These are phyloP conservation scores for Hemicordylus capensis DNA, from an alignment of 2,113 vertebrate genomes.

Conservation along the genomic window DNA sequence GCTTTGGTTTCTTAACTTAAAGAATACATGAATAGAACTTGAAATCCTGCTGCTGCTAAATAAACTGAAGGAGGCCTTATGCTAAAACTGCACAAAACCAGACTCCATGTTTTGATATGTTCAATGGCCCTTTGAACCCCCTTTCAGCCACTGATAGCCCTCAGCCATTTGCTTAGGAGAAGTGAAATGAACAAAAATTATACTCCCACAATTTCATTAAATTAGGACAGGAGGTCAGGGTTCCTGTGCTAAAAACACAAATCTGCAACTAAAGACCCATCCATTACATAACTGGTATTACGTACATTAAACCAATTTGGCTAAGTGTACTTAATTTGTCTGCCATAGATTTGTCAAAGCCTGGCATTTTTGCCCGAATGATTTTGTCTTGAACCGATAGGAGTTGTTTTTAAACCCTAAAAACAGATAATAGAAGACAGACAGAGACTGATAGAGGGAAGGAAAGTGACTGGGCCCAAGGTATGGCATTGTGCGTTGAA, in stretches of 20 bases:
- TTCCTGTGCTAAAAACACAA: background rate
- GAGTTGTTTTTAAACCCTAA: background rate
- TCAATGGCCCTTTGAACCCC: background rate
- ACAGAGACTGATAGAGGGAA: background rate
- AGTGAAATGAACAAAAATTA: background rate
- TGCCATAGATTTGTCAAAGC: background rate
- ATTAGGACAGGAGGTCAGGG: background rate
- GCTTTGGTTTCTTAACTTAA: constrained; percentile 1
- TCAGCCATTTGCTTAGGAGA: background rate
- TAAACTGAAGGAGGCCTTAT: background rate
- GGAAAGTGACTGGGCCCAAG: background rate
- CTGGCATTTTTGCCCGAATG: background rate
- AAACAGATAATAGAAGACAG: background rate
- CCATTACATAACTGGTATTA: background rate
- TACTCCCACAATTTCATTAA: background rate
- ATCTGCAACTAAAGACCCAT: background rate
- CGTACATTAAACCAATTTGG: background rate
- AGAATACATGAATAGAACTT: fast-evolving
- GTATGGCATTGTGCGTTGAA: background rate
- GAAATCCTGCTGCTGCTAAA: background rate
- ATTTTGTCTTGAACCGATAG: background rate
- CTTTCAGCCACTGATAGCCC: background rate
- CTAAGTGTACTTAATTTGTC: background rate
- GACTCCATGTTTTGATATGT: background rate
- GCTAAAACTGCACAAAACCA: background rate